Evolutionary conservation across 2,888 invertebrate species (phyloP).

Genomic region (Lordiphosa fenestrarum): DNA sequence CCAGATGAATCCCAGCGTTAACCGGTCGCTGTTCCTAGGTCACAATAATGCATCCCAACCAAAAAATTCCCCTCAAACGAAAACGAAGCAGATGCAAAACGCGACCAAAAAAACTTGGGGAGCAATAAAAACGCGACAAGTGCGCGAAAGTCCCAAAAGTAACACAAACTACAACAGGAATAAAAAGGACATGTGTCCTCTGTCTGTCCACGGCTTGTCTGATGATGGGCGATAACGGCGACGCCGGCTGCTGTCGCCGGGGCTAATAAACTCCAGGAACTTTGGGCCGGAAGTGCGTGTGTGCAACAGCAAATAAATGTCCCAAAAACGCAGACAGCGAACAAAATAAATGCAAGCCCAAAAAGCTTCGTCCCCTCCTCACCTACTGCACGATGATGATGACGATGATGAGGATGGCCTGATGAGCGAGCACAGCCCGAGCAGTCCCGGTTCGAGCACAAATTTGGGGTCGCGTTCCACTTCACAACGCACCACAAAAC

Average conservation of each 20-base stretch:
- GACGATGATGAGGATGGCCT: conserved; percentile 26
- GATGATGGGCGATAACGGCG: conserved; percentile 40
- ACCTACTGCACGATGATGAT: conserved; percentile 34
- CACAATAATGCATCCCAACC: neutral
- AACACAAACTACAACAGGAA: conserved; percentile 32
- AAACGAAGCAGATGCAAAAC: conserved; percentile 31
- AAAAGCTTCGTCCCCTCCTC: conserved; percentile 25
- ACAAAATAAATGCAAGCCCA: conserved; percentile 28
- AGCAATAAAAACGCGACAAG: conserved; percentile 52
- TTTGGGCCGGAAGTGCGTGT: conserved; percentile 68
- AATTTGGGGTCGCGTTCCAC: conserved; percentile 60
- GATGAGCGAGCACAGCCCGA: conserved; percentile 2
- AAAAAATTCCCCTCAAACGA: neutral
- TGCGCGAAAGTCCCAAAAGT: conserved; percentile 50
- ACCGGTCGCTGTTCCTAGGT: too few species aligned
- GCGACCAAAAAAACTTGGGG: conserved; percentile 8
- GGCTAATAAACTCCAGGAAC: conserved; percentile 67
- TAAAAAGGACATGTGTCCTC: conserved; percentile 51
- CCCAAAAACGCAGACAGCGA: conserved; percentile 57
- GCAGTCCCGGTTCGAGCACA: conserved; percentile 2
- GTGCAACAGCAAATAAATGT: conserved; percentile 49
- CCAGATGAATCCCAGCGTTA: too few species aligned
- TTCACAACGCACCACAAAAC: conserved; percentile 64
- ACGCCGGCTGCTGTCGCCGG: conserved; percentile 42
- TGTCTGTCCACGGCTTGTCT: conserved; percentile 44